Conservation (phyloP, 2,888 invertebrate genomes). For the Heliconius aoede region DNA sequence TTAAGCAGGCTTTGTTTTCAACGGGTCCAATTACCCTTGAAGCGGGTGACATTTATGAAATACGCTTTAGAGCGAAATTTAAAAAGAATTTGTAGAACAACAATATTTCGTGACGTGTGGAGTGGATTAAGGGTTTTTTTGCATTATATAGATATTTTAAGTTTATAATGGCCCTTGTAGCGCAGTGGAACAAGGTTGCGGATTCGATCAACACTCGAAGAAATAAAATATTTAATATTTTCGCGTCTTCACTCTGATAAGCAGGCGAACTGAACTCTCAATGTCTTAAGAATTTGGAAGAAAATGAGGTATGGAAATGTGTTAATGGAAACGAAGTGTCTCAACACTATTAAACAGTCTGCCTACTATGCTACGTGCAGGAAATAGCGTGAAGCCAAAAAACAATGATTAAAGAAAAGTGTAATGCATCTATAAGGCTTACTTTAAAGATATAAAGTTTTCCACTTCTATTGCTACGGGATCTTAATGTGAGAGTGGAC, state of each 20-base stretch:
- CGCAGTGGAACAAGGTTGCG: background rate
- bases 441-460: constrained; percentile 20
- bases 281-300: background rate
- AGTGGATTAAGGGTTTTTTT: too few species aligned
- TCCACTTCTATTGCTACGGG: constrained; percentile 4
- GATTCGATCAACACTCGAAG: background rate
- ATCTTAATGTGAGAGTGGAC: constrained; percentile 24
- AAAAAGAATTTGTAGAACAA: background rate
- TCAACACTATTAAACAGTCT: background rate
- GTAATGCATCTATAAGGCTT: constrained; percentile 10
- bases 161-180: background rate
- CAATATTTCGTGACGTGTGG: background rate
- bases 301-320: background rate
- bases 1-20: constrained; percentile 42
- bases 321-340: background rate
- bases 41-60: constrained; percentile 28
- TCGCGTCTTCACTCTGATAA: background rate
- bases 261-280: background rate
- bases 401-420: constrained; percentile 6
- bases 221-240: background rate
- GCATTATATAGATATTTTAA: too few species aligned
- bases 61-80: constrained; percentile 4
- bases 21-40: constrained; percentile 33
- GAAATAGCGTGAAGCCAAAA: background rate
- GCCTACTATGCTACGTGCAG: background rate